Evolutionary conservation across 2,797 vertebrate species (phyloP).

Genomic region (Miichthys miiuy): DNA sequence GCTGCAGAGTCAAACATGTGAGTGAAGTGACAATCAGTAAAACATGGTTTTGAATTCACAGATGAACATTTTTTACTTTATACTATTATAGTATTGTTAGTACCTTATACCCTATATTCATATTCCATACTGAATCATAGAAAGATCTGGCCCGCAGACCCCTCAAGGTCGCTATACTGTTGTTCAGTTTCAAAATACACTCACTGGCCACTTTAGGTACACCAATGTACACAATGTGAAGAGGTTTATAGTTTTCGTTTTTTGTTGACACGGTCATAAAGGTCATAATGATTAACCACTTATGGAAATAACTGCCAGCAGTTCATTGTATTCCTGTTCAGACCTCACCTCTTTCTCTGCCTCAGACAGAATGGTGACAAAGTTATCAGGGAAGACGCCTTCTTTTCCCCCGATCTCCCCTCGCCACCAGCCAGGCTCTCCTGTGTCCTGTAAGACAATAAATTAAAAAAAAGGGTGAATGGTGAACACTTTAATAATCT

Average conservation of each 20-base stretch:
- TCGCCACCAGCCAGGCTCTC: slow-evolving; percentile 95
- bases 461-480: neutral
- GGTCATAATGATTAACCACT: neutral
- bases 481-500: neutral
- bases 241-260: too few species aligned
- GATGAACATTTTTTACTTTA: neutral
- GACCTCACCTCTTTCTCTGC: slow-evolving; percentile 92
- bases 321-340: neutral
- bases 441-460: slow-evolving; percentile 89
- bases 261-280: too few species aligned
- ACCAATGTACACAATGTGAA: too few species aligned
- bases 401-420: slow-evolving; percentile 91
- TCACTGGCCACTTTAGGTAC: too few species aligned
- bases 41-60: neutral
- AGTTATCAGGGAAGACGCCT: slow-evolving; percentile 96
- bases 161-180: too few species aligned
- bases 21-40: too few species aligned
- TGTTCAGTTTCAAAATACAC: too few species aligned
- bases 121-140: too few species aligned
- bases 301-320: neutral
- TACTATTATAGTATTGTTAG: too few species aligned
- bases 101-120: too few species aligned
- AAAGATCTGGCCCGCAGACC: too few species aligned
- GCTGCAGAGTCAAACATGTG: too few species aligned
- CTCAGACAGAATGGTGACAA: slow-evolving; percentile 88